Evolutionary conservation across 1,140 invertebrate species (phyloP).

Genomic region (Drosophila tsacasi): DNA sequence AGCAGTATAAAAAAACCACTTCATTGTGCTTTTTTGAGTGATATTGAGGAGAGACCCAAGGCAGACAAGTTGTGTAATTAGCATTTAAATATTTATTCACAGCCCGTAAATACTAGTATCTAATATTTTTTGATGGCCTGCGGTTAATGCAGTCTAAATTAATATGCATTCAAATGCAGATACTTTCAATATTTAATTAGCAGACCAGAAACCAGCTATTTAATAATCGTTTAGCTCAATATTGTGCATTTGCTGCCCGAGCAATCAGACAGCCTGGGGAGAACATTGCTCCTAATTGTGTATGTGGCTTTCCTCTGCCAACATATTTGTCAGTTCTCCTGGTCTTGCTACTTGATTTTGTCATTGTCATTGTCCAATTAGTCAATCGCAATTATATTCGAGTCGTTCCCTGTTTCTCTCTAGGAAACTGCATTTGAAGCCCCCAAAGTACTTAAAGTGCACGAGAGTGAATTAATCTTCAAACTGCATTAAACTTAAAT

Average conservation of each 20-base stretch:
- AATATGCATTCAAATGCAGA: not conserved
- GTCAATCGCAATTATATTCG: not conserved
- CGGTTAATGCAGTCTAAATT: not conserved
- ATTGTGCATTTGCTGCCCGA: not conserved
- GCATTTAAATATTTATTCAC: constrained; percentile 9
- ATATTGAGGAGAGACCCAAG: not conserved
- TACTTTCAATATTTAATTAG: not conserved
- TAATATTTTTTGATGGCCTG: not conserved
- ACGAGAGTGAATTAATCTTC: not conserved
- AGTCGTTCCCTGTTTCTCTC: not conserved
- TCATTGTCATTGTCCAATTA: constrained; percentile 8
- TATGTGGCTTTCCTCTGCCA: not conserved
- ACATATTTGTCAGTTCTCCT: not conserved
- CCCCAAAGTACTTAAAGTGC: not conserved
- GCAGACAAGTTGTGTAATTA: constrained; percentile 2
- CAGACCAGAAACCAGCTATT: not conserved
- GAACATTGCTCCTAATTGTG: not conserved
- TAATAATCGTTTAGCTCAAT: constrained; percentile 1
- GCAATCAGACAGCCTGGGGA: not conserved
- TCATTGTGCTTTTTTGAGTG: not conserved
- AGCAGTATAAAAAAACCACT: not conserved
- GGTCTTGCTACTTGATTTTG: not conserved
- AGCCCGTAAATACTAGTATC: not conserved
- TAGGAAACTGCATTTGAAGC: constrained; percentile 5
- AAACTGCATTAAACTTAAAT: not conserved